Conservation (phyloP, 2,797 vertebrate genomes). For the Propithecus deckenii region DNA sequence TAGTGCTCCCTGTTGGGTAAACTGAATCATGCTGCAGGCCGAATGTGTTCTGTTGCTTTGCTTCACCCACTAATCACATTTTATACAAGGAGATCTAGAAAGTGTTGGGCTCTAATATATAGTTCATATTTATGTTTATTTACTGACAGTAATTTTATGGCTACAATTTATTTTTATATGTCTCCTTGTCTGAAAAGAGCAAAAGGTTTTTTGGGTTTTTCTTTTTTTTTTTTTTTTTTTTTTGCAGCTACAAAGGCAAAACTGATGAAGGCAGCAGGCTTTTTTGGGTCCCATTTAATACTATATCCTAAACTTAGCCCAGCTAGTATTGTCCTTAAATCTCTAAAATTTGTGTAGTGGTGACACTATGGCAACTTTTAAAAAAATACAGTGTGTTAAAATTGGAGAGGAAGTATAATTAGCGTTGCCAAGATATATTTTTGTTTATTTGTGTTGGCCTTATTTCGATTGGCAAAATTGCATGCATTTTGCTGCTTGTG, state of each 20-base stretch:
- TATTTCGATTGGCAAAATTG: not conserved
- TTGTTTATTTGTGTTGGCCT: slow-evolving; percentile 14
- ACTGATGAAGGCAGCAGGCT: not conserved
- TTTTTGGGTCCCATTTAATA: not conserved
- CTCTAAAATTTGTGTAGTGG: slow-evolving; percentile 3
- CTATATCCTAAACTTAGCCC: not conserved
- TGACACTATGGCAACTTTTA: not conserved
- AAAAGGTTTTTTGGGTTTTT: not conserved
- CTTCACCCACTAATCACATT: not conserved
- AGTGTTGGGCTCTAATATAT: not conserved
- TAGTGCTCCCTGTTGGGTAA: not conserved
- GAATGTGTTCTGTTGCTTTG: not conserved
- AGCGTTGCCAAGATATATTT: not conserved
- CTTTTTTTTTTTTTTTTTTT: not conserved
- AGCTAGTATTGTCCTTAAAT: not conserved
- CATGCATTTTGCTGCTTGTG: not conserved
- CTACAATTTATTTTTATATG: not conserved
- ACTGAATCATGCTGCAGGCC: not conserved
- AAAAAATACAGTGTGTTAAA: slow-evolving; percentile 36
- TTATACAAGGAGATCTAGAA: not conserved
- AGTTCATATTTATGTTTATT: slow-evolving; percentile 14
- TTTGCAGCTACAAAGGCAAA: not conserved
- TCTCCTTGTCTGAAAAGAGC: slow-evolving; percentile 16
- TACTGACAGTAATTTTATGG: not conserved
- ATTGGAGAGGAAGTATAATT: slow-evolving; percentile 9